Base-by-base conservation (phyloP, 2,888 invertebrate genomes). In the Drosophila helvetica region DNA sequence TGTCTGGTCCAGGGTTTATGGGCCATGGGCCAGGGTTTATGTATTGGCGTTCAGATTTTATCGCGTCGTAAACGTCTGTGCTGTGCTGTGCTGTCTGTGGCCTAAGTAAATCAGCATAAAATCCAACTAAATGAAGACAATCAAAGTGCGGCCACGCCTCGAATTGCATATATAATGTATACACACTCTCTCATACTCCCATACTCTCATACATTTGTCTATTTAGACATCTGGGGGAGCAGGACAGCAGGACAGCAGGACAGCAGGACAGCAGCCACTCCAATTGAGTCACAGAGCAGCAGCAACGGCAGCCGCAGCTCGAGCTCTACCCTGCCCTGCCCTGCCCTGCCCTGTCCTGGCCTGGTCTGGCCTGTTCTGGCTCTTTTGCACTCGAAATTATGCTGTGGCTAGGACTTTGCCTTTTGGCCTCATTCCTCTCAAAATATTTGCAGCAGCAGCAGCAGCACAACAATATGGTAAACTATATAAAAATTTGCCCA, bases 71-170 rank as follows among this genome's bases (percentile, higher is more conserved):
- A 86, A 86, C 68, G 71, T 50, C 59, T 62, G 56, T 62, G 56
- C 58, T 64, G 71, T 63, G 38, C 38, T 38, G 38, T 61, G 60
- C 53, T 66, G 82, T 69, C 53, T 66, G 82, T 69, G 78, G 70
- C 77, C 87, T 84, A 80, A 85, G 85, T 85, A 85, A 85, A 85
- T 85, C 85, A 87, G 75, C 87, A 85, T 85, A 86, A 85, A 85
- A 82, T 85, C 85, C 75, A 82, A 74, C 87, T 78, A 77, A 85
- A 85, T 85, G 85, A 85, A 79, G 82, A 84, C 87, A 85, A 85
- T 85, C 85, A 86, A 86, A 85, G 80, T 70, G 77, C 66, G 77
- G 65, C 72, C 74, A 74, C 66, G 68, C 73, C 55, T 64, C 17
- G 63, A 67, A 82, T 75, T 80, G 80, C 86, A 57, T 50, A 59